phyloP scores from a whole-genome alignment of 2,888 invertebrate genomes.

The Lottia gigantea region DNA sequence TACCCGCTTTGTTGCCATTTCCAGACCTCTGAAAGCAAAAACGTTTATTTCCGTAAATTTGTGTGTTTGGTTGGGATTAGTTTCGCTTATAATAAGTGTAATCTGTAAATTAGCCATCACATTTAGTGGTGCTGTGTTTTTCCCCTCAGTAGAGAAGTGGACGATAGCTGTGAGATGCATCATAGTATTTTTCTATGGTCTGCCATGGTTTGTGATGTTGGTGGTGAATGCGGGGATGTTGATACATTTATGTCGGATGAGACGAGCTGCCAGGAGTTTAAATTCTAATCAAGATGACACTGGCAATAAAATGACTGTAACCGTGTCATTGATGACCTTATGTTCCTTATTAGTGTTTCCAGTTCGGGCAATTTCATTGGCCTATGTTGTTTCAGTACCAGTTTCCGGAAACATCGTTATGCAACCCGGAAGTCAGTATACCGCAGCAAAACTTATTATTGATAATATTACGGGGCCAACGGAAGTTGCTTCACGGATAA shows the following conservation, averaged over 20 bases:
- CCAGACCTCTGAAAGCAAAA: neutral
- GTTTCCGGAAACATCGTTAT: conserved; percentile 1
- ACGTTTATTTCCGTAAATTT: neutral
- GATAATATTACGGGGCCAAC: neutral
- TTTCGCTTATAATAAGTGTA: neutral
- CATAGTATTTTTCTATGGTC: neutral
- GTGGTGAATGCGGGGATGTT: neutral
- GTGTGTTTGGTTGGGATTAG: neutral
- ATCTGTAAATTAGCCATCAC: conserved; percentile 2
- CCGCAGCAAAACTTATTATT: neutral
- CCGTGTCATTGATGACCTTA: conserved; percentile 3
- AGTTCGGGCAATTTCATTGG: neutral
- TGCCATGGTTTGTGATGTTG: conserved; percentile 3
- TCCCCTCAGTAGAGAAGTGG: neutral
- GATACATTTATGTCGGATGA: neutral
- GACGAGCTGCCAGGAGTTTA: neutral
- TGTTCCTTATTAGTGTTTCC: neutral
- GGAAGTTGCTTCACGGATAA: neutral
- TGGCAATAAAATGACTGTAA: neutral
- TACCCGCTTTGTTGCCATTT: neutral
- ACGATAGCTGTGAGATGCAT: neutral
- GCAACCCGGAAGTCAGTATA: neutral
- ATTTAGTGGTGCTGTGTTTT: conserved; percentile 1
- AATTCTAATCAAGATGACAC: neutral
- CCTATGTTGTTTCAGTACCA: conserved; percentile 1